Evolutionary conservation across 2,113 vertebrate genomes (phyloP), one percentile per base, ranked within the genome.

Genomic region (Chaetodon trifascialis): DNA sequence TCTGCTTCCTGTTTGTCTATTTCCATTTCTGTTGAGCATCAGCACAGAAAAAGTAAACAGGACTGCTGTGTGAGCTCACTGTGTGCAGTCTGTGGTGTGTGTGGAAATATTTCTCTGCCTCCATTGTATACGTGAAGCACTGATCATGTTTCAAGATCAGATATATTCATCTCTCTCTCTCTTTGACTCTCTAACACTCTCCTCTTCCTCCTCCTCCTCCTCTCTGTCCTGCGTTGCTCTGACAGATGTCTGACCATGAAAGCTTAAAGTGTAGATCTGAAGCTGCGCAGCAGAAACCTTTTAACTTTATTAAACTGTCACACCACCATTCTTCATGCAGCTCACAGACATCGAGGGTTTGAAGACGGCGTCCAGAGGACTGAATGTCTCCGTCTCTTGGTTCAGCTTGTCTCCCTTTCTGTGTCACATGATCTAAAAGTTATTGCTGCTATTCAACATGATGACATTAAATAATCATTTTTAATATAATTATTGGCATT

Each of bases 251-350:
- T 77, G 19, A 80, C 74, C 78, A 80, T 44, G 47, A 74, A 69
- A 79, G 59, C 71, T 60, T 74, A 12, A 74, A 80, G 75, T 79
- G 72, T n/a, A 81, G 66, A 85, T 82, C 76, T 84, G 52, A 87
- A 77, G 64, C 88, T 58, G 60, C 73, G 62, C 68, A 65, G 80
- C 88, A 84, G 54, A 80, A 88, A 83, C 88, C 88, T 92, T 89
- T 92, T 90, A 88, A 86, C 86, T 91, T 73, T 90, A 92, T 91
- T 88, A 90, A 91, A 88, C 72, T 88, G 89, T 90, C 86, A 91
- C 67, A 54, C n/a, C 56, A 19, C 63, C 66, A 76, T 90, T 86
- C 63, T 72, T 90, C 84, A 87, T 80, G 73, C 66, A 73, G 70
- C 78, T 80, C 62, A 60, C 79, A 62, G 68, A 80, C 65, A 69